Percentiles rank a stretch among this genome's conserved stretches.
Evolutionary conservation across 2,113 vertebrate genomes (phyloP).

Genomic region (Sinocyclocheilus grahami): DNA sequence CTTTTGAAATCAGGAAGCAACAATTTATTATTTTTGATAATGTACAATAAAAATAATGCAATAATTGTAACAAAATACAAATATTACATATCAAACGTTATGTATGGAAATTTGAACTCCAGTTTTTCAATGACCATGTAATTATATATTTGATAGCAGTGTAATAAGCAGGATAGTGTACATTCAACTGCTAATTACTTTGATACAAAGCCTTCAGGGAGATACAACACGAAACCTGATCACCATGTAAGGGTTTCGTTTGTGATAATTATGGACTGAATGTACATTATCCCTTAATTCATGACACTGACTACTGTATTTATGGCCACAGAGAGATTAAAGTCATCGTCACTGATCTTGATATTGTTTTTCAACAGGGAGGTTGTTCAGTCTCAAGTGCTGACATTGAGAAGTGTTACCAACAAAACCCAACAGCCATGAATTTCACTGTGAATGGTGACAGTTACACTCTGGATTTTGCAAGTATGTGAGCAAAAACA

Average conservation of each 20-base stretch:
- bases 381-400: conserved; percentile 60
- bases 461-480: conserved; percentile 64
- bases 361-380: not conserved
- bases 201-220: not conserved
- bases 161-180: not conserved
- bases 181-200: not conserved
- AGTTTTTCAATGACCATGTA: not conserved
- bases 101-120: not conserved
- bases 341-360: not conserved
- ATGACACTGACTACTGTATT: not conserved
- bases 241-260: not conserved
- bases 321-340: not conserved
- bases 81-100: no score
- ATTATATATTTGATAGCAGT: not conserved
- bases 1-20: not conserved
- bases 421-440: conserved; percentile 52
- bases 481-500: conserved; percentile 55
- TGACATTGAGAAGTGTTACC: conserved; percentile 66
- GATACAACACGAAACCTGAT: not conserved
- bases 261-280: not conserved
- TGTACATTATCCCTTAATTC: not conserved
- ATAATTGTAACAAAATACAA: no score
- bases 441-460: conserved; percentile 50
- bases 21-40: not conserved
- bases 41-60: not conserved